Base-by-base conservation (phyloP, 2,113 vertebrate genomes). In the Onychorhynchus coronatus region DNA sequence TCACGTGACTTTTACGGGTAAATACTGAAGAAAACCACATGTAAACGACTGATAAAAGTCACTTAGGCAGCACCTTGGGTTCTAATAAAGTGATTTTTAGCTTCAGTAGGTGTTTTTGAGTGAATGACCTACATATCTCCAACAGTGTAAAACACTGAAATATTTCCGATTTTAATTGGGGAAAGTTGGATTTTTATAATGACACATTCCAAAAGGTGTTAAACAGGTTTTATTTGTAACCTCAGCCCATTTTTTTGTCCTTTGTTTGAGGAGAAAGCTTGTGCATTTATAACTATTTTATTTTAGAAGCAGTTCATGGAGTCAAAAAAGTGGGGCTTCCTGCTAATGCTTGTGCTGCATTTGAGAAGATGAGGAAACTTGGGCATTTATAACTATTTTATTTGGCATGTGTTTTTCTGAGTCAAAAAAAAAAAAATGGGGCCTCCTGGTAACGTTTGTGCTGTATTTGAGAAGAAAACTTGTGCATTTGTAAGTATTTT, bases 281-380 rank as follows among this genome's bases (percentile, higher is more conserved):
- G 80, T 94, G 82, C 76, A 35, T 91, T 90, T 83, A 72, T 84
- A 87, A 94, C 95, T 97, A 72, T 97, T 95, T 92, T 95, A 95
- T 96, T 91, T 95, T 85, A 47, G 88, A 87, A 88, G 73, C 65
- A 47, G 22, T 93, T 97, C 97, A 96, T 92, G 89, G 93, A 96
- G 95, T 97, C 85, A 93, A 96, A 95, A 61, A 25, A 16, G 9
- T 25, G 35, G 22, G 58, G 23, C 35, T 50, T 50, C 72, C 16
- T 14, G 8, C 16, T 2, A 13, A 3, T 3, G 25, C 2, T 17
- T 22, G 41, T 44, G 5, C 13, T 79, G n/a, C 2, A n/a, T 39
- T 71, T 24, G 47, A 30, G 49, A 11, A 2, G 7, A 31, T 37
- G 23, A 61, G 11, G 21, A 12, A 80, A 56, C 58, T 31, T 23